Conservation (phyloP, 2,888 invertebrate genomes). For the Eremobia ochroleuca region DNA sequence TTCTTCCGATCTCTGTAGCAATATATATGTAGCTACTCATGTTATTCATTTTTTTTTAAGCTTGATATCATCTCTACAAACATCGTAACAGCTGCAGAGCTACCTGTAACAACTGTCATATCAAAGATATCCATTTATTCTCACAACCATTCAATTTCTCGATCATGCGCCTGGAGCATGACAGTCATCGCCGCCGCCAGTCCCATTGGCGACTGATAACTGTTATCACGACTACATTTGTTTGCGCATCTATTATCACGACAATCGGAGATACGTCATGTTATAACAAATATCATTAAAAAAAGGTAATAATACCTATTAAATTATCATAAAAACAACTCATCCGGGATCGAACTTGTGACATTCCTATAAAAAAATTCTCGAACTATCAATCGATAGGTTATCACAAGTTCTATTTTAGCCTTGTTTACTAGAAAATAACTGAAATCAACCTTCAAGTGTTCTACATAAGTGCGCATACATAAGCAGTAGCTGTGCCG, state of each 20-base stretch:
- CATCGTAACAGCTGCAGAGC: not conserved
- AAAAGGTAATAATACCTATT: constrained; percentile 28
- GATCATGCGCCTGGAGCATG: constrained; percentile 24
- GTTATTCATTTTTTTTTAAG: not conserved
- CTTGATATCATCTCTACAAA: not conserved
- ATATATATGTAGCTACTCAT: not conserved
- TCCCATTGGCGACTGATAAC: constrained; percentile 44
- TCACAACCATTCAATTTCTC: not conserved
- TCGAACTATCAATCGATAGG: not conserved
- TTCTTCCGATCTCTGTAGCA: not conserved
- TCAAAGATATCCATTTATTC: not conserved
- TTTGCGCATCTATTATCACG: constrained; percentile 33
- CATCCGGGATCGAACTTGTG: constrained; percentile 16
- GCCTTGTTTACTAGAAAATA: not conserved
- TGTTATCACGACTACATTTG: constrained; percentile 41
- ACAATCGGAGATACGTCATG: constrained; percentile 29
- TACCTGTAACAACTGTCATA: not conserved
- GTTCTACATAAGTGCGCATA: constrained; percentile 47
- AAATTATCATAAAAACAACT: not conserved
- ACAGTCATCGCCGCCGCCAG: not conserved
- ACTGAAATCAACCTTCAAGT: constrained; percentile 40
- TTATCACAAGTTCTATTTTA: constrained; percentile 8
- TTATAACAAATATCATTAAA: constrained; percentile 9
- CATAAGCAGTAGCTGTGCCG: constrained; percentile 56
- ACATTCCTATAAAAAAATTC: not conserved